Evolutionary conservation across 2,888 invertebrate species (phyloP).

Genomic region (Drosophila cognata): DNA sequence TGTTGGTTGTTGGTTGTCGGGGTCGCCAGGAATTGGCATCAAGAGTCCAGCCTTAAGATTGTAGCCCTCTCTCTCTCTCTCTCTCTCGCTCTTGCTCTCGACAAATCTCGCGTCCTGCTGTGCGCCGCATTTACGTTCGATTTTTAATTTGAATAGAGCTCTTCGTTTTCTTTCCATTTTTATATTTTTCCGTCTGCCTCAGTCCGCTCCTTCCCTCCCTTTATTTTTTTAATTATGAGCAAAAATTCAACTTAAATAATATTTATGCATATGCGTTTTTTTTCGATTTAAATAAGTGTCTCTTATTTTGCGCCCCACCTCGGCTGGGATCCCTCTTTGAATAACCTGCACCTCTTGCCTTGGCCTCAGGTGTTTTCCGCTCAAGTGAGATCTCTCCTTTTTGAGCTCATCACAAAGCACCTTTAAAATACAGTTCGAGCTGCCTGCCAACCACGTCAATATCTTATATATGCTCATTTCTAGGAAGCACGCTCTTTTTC

Average conservation of each 20-base stretch:
- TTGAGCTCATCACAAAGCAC: constrained; percentile 18
- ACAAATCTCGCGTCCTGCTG: constrained; percentile 72
- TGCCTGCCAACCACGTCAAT: neutral
- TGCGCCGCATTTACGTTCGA: constrained; percentile 80
- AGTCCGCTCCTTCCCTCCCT: constrained; percentile 6
- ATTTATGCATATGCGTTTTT: constrained; percentile 75
- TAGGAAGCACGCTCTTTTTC: neutral
- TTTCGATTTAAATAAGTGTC: constrained; percentile 76
- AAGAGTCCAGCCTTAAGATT: constrained; percentile 36
- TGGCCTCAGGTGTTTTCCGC: constrained; percentile 16
- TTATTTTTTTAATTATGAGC: constrained; percentile 71
- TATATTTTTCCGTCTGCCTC: constrained; percentile 17
- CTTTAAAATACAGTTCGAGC: constrained; percentile 2
- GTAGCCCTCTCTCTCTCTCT: constrained; percentile 10
- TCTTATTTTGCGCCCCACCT: constrained; percentile 38
- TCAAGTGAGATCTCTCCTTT: constrained; percentile 10
- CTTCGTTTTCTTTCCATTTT: constrained; percentile 31
- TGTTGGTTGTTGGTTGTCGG: constrained; percentile 33
- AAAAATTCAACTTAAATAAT: constrained; percentile 76
- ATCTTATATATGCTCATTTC: neutral
- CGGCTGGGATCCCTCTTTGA: constrained; percentile 19
- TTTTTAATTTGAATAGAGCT: constrained; percentile 81
- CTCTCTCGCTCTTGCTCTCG: constrained; percentile 34
- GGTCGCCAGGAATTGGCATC: constrained; percentile 53
- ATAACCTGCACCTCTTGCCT: constrained; percentile 15